Percentiles rank a stretch among this genome's conserved stretches.
Evolutionary conservation across 2,797 vertebrate genomes (phyloP).

Genomic region (Malurus leucopterus): DNA sequence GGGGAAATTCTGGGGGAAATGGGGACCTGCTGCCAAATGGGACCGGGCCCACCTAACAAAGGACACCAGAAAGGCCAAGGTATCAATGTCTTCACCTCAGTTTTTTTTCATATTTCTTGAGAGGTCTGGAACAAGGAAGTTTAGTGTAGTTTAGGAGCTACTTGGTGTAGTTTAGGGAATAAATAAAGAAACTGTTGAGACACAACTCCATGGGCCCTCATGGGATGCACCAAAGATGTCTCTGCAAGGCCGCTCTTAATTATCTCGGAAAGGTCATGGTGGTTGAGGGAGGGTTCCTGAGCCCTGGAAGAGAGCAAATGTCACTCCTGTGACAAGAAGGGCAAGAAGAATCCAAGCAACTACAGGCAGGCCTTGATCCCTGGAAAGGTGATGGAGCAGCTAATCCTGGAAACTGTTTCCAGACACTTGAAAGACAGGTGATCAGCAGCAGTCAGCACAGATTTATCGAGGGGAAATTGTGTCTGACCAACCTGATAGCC

Average conservation of each 20-base stretch:
- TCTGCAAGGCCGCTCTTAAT: fast-evolving
- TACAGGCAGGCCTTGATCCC: background rate
- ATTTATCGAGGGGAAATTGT: background rate
- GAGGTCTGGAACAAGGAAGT: background rate
- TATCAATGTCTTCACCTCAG: background rate
- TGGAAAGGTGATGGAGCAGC: background rate
- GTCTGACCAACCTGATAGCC: background rate
- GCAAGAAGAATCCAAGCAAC: background rate
- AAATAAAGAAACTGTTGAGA: background rate
- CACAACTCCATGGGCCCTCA: background rate
- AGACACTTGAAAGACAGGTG: background rate
- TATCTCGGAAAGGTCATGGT: background rate
- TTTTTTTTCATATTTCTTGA: background rate
- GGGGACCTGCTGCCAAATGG: background rate
- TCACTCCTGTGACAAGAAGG: background rate
- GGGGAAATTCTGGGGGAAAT: background rate
- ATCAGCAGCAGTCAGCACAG: background rate
- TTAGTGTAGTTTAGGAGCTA: background rate
- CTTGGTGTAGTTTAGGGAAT: background rate
- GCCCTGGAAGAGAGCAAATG: background rate
- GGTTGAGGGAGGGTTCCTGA: fast-evolving
- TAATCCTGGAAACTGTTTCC: background rate
- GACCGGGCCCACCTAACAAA: background rate
- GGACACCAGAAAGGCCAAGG: background rate
- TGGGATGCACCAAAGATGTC: background rate